These are phyloP conservation scores for Samia ricini DNA, from an alignment of 1,140 invertebrate genomes.

Conservation along the genomic window DNA sequence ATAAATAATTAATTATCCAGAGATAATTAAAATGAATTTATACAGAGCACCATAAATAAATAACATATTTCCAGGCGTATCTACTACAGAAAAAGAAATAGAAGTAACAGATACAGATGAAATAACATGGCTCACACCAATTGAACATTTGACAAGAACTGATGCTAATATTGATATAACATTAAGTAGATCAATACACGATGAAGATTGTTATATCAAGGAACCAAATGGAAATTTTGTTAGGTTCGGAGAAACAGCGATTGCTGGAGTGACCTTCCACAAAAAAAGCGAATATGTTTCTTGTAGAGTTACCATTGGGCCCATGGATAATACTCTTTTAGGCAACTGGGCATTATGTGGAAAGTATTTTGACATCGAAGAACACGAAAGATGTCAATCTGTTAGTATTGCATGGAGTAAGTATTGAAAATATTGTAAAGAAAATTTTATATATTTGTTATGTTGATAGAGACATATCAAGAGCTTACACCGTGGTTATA, in stretches of 20 bases:
- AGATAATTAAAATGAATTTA: no score
- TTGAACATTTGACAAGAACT: constrained; percentile 10
- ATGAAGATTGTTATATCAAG: constrained; percentile 22
- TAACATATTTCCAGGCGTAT: no score
- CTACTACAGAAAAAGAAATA: not conserved
- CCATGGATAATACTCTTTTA: constrained; percentile 17
- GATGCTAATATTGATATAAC: constrained; percentile 19
- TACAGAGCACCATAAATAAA: no score
- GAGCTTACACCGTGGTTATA: not conserved
- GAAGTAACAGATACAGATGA: not conserved
- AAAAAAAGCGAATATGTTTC: constrained; percentile 21
- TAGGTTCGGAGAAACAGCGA: not conserved
- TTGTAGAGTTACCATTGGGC: constrained; percentile 29
- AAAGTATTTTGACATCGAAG: not conserved
- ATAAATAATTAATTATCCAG: no score
- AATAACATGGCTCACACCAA: constrained; percentile 4
- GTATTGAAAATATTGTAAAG: constrained; percentile 10
- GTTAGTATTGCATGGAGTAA: constrained; percentile 24
- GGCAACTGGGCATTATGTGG: constrained; percentile 29
- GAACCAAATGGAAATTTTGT: constrained; percentile 12
- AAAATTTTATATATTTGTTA: not conserved
- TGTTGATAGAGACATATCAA: not conserved
- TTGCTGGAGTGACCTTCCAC: constrained; percentile 15
- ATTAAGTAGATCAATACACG: constrained; percentile 5
- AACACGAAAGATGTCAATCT: constrained; percentile 20